Evolutionary conservation across 2,797 vertebrate genomes (phyloP), one percentile per base, ranked within the genome.

Genomic region (Natrix natrix): DNA sequence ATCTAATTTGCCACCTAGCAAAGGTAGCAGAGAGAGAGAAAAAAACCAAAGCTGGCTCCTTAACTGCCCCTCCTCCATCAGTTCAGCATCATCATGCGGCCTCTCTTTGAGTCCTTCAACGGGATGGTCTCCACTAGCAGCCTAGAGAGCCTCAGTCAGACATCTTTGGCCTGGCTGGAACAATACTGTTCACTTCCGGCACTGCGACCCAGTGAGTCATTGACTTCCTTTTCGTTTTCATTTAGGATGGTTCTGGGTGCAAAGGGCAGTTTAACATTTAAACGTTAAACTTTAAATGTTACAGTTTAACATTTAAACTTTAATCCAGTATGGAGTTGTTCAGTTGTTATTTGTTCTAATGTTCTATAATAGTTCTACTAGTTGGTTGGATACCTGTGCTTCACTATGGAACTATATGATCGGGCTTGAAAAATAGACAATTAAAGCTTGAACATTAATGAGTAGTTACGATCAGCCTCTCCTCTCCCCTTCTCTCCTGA

Each of bases 21-120:
- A 37, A 22, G 32, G 60, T 4, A 90, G 52, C 32, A 12, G 14
- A 28, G 14, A 12, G 8, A 28, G 14, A 20, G 60, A 2, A 13
- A 74, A n/a, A 83, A 48, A 10, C 43, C 37, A 83, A 83, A 26
- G 28, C 16, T 13, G 14, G 7, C 93, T 98, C 98, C 98, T 99
- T 97, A 98, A 98, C 97, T 92, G 87, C 57, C 2, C 56, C 83
- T 52, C 88, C 91, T 5, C 48, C 32, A 69, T 90, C 96, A 99
- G 99, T 99, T 99, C 98, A 99, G 99, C 91, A 96, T 99, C 95
- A 98, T 99, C 96, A 99, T 99, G 86, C 98, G 98, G 93, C 99
- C 99, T 0, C 97, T 99, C 93, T 99, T 99, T 0, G 99, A 99
- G 96, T 99, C 99, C 55, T 99, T 99, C 96, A 99, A 99, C 0